phyloP scores from a whole-genome alignment of 2,113 vertebrate species.

The Mungos mungo region DNA sequence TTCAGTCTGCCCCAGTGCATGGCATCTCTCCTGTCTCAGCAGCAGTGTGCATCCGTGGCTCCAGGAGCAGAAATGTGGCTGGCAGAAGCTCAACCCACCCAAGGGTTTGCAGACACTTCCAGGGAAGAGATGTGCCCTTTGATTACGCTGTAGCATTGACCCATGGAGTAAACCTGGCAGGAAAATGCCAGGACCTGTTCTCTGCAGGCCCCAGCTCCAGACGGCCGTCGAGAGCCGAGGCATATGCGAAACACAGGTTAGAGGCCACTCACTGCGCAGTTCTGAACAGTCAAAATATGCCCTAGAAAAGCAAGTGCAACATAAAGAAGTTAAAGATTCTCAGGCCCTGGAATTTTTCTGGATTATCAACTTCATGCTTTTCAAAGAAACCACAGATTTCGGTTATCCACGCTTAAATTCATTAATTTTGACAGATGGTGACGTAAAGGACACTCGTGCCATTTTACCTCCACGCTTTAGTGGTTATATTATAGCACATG shows the following conservation, averaged over 20 bases:
- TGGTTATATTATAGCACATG: background rate
- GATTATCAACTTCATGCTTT: background rate
- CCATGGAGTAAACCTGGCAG: background rate
- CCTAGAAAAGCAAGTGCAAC: background rate
- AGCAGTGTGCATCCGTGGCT: background rate
- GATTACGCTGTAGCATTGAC: constrained; percentile 31
- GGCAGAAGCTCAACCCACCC: background rate
- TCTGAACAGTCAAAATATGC: background rate
- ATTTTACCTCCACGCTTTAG: constrained; percentile 62
- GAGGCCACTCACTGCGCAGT: background rate
- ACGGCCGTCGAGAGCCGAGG: constrained; percentile 19
- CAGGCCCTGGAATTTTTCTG: background rate
- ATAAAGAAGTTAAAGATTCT: background rate
- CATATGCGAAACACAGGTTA: fast-evolving
- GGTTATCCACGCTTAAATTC: constrained; percentile 35
- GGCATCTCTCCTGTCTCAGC: background rate
- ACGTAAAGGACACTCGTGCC: constrained; percentile 25
- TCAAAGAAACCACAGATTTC: background rate
- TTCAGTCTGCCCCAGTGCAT: background rate
- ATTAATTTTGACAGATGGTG: constrained; percentile 58
- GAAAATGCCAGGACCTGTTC: background rate
- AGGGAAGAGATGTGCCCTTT: constrained; percentile 46
- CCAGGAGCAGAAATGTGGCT: background rate
- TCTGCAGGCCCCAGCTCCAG: constrained; percentile 10
- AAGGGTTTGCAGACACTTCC: constrained; percentile 7